These are phyloP conservation scores for Drosophila nebulosa DNA, from an alignment of 1,140 invertebrate genomes.

Conservation along the genomic window DNA sequence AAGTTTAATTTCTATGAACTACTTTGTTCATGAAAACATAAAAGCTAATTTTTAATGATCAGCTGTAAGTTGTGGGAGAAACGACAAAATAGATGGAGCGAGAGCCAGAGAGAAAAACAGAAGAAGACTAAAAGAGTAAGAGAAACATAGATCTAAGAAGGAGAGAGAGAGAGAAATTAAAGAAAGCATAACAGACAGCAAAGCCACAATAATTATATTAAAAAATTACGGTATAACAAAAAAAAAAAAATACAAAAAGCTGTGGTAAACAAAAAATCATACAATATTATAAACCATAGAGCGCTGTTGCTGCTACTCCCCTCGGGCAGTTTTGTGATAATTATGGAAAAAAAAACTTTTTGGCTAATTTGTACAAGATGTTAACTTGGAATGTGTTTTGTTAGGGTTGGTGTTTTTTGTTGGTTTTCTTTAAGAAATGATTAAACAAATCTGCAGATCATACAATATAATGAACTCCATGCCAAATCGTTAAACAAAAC, in stretches of 20 bases:
- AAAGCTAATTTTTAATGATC: conserved; percentile 8
- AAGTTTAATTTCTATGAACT: neutral
- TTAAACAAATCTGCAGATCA: conserved; percentile 7
- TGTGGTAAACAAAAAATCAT: conserved; percentile 29
- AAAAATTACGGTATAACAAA: conserved; percentile 38
- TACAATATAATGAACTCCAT: neutral
- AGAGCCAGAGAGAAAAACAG: neutral
- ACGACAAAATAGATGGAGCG: neutral
- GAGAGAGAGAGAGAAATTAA: conserved; percentile 20
- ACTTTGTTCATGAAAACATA: conserved; percentile 12
- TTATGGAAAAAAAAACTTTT: conserved; percentile 30
- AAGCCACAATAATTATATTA: conserved; percentile 49
- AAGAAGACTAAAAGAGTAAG: neutral
- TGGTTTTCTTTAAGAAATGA: conserved; percentile 33
- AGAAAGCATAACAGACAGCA: conserved; percentile 63
- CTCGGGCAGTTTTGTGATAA: conserved; percentile 29
- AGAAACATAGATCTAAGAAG: neutral
- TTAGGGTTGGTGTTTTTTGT: neutral
- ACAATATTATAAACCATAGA: conserved; percentile 18
- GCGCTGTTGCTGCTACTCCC: neutral
- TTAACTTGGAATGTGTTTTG: neutral
- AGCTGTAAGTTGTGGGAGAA: conserved; percentile 31
- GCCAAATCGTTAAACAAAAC: neutral
- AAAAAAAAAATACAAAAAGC: conserved; percentile 7
- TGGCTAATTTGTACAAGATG: conserved; percentile 16